phyloP scores from a whole-genome alignment of 2,797 vertebrate genomes.

The Anniella stebbinsi region DNA sequence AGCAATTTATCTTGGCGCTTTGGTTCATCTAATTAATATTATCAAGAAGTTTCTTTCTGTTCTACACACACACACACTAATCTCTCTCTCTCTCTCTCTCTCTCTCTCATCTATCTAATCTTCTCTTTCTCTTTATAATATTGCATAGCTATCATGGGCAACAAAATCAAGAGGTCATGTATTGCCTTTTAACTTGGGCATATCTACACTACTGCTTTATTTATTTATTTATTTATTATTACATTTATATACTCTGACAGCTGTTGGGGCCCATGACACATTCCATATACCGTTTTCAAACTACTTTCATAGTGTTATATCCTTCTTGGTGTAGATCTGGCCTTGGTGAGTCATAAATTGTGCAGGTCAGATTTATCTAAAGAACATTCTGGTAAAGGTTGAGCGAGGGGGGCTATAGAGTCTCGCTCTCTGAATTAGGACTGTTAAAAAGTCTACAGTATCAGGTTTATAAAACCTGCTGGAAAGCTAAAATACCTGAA shows the following conservation, averaged over 20 bases:
- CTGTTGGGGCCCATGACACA: too few relatives aligned
- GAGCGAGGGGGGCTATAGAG: neutral
- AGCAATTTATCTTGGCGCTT: neutral
- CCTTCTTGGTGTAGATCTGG: too few relatives aligned
- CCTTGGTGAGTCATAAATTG: neutral
- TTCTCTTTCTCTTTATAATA: neutral
- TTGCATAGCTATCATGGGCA: neutral
- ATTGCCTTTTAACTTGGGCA: too few relatives aligned
- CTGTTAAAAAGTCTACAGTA: neutral
- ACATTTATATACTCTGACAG: too few relatives aligned
- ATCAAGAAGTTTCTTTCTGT: neutral
- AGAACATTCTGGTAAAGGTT: neutral
- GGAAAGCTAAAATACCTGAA: constrained; percentile 38
- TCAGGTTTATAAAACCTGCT: neutral
- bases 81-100: too few relatives aligned
- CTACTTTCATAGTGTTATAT: too few relatives aligned
- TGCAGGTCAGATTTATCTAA: neutral
- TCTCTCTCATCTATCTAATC: too few relatives aligned
- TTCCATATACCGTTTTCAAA: too few relatives aligned
- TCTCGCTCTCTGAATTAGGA: neutral
- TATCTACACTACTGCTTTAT: too few relatives aligned
- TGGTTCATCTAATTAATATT: neutral
- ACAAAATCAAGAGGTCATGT: neutral
- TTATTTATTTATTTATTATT: too few relatives aligned
- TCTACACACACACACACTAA: neutral